A percentile compares a stretch with the other conserved stretches of the same genome.
Evolutionary conservation across 2,113 vertebrate species (phyloP).

Genomic region (Xenopus tropicalis): UCB_Xtro_10.0 CM004444.2:92645501-92646000

Average conservation of each 20-base stretch:
- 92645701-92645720: not conserved
- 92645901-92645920: slow-evolving; percentile 78
- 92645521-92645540: too few relatives aligned
- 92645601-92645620: too few relatives aligned
- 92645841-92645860: slow-evolving; percentile 71
- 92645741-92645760: too few relatives aligned
- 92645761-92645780: too few relatives aligned
- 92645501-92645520: too few relatives aligned
- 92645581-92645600: too few relatives aligned
- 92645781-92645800: slow-evolving; percentile 45
- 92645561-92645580: too few relatives aligned
- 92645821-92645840: slow-evolving; percentile 79
- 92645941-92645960: slow-evolving; percentile 80
- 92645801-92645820: slow-evolving; percentile 64
- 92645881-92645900: slow-evolving; percentile 74
- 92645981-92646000: slow-evolving; percentile 78
- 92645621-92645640: too few relatives aligned
- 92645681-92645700: not conserved
- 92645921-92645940: slow-evolving; percentile 74
- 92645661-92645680: too few relatives aligned
- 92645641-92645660: too few relatives aligned
- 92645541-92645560: too few relatives aligned
- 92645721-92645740: not conserved
- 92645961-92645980: slow-evolving; percentile 67
- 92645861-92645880: slow-evolving; percentile 77